These are phyloP conservation scores for Ichneumon xanthorius DNA, from an alignment of 2,888 invertebrate genomes.

Conservation along the genomic window DNA sequence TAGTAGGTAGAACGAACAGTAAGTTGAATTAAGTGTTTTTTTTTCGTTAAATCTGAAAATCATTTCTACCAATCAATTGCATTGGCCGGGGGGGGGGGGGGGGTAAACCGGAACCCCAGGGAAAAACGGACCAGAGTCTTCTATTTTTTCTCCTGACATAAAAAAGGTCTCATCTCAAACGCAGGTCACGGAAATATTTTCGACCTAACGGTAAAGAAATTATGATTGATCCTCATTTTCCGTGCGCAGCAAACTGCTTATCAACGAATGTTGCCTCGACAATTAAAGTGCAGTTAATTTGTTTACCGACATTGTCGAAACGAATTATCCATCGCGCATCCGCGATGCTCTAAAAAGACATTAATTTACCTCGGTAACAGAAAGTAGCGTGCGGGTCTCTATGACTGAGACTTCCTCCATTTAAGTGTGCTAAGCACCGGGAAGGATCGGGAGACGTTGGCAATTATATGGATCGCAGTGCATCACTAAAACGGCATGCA, in stretches of 20 bases:
- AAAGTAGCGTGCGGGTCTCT: background rate
- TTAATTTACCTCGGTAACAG: background rate
- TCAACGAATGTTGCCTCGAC: background rate
- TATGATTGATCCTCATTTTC: background rate
- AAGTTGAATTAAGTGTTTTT: too few species aligned
- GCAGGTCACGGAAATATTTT: too few species aligned
- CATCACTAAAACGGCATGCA: slow-evolving; percentile 14
- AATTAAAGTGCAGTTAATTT: background rate
- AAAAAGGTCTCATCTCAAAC: too few species aligned
- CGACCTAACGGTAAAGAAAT: too few species aligned
- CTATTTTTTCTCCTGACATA: too few species aligned
- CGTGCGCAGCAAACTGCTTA: background rate
- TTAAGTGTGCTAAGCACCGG: slow-evolving; percentile 19
- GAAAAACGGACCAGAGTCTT: too few species aligned
- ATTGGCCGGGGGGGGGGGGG: too few species aligned
- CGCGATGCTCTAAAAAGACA: background rate
- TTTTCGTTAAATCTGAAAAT: too few species aligned
- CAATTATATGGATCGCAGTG: slow-evolving; percentile 40
- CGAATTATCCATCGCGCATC: background rate
- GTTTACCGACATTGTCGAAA: background rate
- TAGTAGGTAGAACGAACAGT: too few species aligned
- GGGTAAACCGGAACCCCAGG: too few species aligned
- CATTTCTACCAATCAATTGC: too few species aligned
- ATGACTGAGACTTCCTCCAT: slow-evolving; percentile 4
- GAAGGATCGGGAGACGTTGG: slow-evolving; percentile 15